Percentiles rank a stretch among this genome's conserved stretches.
Conservation (phyloP, 2,797 vertebrate genomes). For the Lutjanus argentimaculatus region DNA sequence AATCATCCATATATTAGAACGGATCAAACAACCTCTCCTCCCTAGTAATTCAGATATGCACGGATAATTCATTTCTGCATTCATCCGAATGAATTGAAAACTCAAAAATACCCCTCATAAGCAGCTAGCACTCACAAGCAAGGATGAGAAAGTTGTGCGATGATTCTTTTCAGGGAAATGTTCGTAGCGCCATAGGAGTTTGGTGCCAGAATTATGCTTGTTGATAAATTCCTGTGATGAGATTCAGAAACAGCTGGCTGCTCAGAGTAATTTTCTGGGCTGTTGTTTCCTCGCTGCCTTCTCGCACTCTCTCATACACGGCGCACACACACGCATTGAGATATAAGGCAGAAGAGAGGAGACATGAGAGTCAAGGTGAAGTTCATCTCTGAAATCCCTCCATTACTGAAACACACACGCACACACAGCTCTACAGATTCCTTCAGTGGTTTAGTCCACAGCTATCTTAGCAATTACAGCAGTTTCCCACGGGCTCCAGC, state of each 20-base stretch:
- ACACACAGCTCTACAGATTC: slow-evolving; percentile 60
- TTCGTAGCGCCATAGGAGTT: slow-evolving; percentile 42
- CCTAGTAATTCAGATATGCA: slow-evolving; percentile 47
- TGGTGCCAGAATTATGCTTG: slow-evolving; percentile 49
- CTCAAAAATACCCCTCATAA: slow-evolving; percentile 58
- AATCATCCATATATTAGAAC: slow-evolving; percentile 73
- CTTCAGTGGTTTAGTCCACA: slow-evolving; percentile 75
- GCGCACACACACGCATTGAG: neutral
- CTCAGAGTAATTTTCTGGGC: slow-evolving; percentile 59
- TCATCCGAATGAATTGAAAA: slow-evolving; percentile 61
- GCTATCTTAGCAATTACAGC: slow-evolving; percentile 83
- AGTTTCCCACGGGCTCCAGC: slow-evolving; percentile 79
- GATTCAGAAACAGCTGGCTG: slow-evolving; percentile 71
- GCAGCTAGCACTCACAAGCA: slow-evolving; percentile 22
- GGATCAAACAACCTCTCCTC: slow-evolving; percentile 72
- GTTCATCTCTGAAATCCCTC: slow-evolving; percentile 64
- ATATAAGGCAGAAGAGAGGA: slow-evolving; percentile 26
- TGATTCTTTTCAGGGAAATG: slow-evolving; percentile 70
- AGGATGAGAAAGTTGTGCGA: slow-evolving; percentile 42
- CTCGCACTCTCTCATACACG: neutral
- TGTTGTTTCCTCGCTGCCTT: slow-evolving; percentile 55
- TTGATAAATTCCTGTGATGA: slow-evolving; percentile 73
- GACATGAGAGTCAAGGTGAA: slow-evolving; percentile 71
- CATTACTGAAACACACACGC: slow-evolving; percentile 50
- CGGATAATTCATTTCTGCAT: slow-evolving; percentile 57